A percentile compares a stretch with the other conserved stretches of the same genome.
phyloP scores from a whole-genome alignment of 1,140 invertebrate genomes.

The Samia ricini region DNA sequence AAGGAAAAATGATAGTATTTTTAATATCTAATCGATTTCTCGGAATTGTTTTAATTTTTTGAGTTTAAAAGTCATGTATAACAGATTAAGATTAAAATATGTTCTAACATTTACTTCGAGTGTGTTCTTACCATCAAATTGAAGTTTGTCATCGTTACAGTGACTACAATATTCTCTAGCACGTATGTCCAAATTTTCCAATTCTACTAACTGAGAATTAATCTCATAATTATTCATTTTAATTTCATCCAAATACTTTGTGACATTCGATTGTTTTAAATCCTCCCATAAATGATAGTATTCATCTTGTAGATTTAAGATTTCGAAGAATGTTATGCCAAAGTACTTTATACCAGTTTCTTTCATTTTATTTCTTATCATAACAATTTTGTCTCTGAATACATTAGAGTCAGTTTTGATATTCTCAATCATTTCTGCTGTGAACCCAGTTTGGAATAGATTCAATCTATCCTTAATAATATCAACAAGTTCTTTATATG shows the following conservation, averaged over 20 bases:
- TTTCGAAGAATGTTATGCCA: slow-evolving; percentile 38
- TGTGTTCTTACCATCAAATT: neutral
- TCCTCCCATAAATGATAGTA: slow-evolving; percentile 35
- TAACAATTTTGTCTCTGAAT: slow-evolving; percentile 23
- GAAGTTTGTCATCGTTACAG: slow-evolving; percentile 12
- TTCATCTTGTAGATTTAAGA: slow-evolving; percentile 42
- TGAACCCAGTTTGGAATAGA: slow-evolving; percentile 12
- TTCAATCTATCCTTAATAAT: slow-evolving; percentile 24
- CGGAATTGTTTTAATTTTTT: no score
- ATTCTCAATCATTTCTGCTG: neutral
- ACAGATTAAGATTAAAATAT: neutral
- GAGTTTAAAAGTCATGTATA: no score
- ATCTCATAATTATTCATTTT: slow-evolving; percentile 24
- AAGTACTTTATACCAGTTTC: slow-evolving; percentile 33
- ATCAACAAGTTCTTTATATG: slow-evolving; percentile 16
- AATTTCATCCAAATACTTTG: slow-evolving; percentile 14
- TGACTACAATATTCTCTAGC: slow-evolving; percentile 29
- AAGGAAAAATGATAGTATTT: no score
- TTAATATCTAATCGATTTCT: no score
- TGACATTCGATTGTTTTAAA: slow-evolving; percentile 13
- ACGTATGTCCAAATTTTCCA: slow-evolving; percentile 19
- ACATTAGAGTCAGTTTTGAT: slow-evolving; percentile 14
- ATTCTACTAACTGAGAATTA: slow-evolving; percentile 24
- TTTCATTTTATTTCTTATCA: slow-evolving; percentile 30
- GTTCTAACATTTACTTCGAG: neutral